Evolutionary conservation across 2,888 invertebrate genomes (phyloP).

Genomic region (Eupithecia exiguata): DNA sequence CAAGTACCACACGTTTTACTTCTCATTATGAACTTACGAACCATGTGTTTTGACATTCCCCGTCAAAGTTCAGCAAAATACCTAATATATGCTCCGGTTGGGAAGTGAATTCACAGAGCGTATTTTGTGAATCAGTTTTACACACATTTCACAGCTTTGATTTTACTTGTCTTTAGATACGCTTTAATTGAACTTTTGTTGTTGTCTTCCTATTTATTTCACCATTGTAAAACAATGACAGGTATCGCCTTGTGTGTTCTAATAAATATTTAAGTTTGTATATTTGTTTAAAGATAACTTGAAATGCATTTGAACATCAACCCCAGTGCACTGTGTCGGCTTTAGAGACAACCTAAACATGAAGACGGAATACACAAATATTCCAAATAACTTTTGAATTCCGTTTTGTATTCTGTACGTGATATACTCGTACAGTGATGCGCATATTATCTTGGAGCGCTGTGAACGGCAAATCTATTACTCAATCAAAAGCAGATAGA

Average conservation of each 20-base stretch:
- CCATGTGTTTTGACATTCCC: conserved; percentile 62
- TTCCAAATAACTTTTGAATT: conserved; percentile 36
- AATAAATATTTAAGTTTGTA: background rate
- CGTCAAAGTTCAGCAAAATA: conserved; percentile 50
- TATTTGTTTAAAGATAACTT: background rate
- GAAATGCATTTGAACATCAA: conserved; percentile 27
- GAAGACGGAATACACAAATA: conserved; percentile 32
- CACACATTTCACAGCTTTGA: conserved; percentile 28
- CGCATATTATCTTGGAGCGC: conserved; percentile 55
- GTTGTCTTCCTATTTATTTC: background rate
- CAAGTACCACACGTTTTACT: conserved; percentile 62
- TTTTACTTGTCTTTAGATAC: background rate
- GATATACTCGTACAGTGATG: conserved; percentile 47
- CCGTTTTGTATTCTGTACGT: conserved; percentile 34
- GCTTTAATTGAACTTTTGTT: background rate
- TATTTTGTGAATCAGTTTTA: conserved; percentile 43
- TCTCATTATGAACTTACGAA: conserved; percentile 59
- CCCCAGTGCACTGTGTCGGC: conserved; percentile 25
- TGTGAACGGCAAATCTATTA: conserved; percentile 56
- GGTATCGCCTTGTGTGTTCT: background rate
- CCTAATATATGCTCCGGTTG: conserved; percentile 28
- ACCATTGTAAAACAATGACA: background rate
- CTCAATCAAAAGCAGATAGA: conserved; percentile 58
- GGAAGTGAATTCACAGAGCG: conserved; percentile 28
- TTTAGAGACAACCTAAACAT: conserved; percentile 29